These are phyloP conservation scores for Jacana jacana DNA, from an alignment of 2,113 vertebrate species.

Conservation along the genomic window DNA sequence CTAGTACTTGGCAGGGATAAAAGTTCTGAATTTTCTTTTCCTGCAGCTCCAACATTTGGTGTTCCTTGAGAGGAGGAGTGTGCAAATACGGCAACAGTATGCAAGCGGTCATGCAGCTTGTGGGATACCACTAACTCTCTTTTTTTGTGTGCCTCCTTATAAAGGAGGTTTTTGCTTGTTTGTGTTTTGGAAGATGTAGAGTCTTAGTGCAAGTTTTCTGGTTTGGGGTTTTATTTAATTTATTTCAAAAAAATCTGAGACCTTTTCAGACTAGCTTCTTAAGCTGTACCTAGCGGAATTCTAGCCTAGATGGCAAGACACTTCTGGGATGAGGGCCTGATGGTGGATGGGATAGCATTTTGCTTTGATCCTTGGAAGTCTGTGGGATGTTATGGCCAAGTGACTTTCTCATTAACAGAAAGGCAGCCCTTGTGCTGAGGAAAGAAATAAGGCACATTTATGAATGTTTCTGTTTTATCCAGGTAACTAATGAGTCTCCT, in stretches of 20 bases:
- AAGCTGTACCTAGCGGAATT: neutral
- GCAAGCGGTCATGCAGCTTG: neutral
- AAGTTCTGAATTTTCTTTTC: neutral
- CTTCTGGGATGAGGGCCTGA: neutral
- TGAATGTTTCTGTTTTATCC: neutral
- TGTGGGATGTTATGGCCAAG: neutral
- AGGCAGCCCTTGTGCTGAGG: neutral
- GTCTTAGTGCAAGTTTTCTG: neutral
- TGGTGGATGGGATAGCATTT: neutral
- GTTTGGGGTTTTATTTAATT: neutral
- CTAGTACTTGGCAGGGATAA: neutral
- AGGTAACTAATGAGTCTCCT: conserved; percentile 23
- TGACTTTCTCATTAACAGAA: neutral
- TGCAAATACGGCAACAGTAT: neutral
- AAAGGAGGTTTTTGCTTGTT: conserved; percentile 6
- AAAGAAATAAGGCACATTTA: neutral
- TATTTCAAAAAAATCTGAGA: neutral
- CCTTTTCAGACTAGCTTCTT: neutral
- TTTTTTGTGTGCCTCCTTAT: neutral
- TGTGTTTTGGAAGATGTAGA: neutral
- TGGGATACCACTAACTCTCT: conserved; percentile 39
- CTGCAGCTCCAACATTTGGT: neutral
- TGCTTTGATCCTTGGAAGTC: neutral
- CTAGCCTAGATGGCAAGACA: neutral
- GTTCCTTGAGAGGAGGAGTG: neutral